Base-by-base conservation (phyloP, 1,140 invertebrate species). In the Solen grandis region DNA sequence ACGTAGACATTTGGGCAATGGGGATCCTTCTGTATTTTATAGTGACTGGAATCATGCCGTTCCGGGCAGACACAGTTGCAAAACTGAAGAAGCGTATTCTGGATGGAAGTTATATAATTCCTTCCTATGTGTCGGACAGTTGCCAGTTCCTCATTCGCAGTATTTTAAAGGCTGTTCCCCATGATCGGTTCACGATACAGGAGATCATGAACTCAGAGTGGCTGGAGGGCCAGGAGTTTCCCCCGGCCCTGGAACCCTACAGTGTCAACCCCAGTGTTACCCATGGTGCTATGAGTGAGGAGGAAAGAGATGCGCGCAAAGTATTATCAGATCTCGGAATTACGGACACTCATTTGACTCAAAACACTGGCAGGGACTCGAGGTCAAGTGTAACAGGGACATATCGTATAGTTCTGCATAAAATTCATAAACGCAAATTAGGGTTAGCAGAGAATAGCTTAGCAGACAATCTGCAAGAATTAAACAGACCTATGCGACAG, bases 1-100 rank as follows among this genome's bases (percentile, higher is more conserved):
- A 94, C 55, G 97, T 97, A 0, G 95, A 97, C 90, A 94, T 97
- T 1, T 97, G 96, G 96, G 96, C 96, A 0, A 91, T 97, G 77
- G 96, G 96, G 1, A 95, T 97, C 16, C 91, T 97, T 72, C 91
- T 97, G 2, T 97, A 96, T 89, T 96, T 96, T 85, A 95, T 97
- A 93, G 94, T 96, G 13, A 95, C 95, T 27, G 96, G 95, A 0
- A 94, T 94, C 72, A 95, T 97, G 94, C 96, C 96, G 8, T 96
- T 97, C 88, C 93, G 95, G 35, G 93, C 93, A 5, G 93, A 94
- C 54, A 94, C 92, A 13, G 92, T 94, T 0, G 88, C 89, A 29
- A 94, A 82, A 75, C 92, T 96, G n/a, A 95, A 95, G 89, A 93
- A 94, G 76, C 94, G 94, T 79, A 96, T 96, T 80, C 87, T 96